Conservation (phyloP, 2,888 invertebrate species). For the Pherbina coryleti region DNA sequence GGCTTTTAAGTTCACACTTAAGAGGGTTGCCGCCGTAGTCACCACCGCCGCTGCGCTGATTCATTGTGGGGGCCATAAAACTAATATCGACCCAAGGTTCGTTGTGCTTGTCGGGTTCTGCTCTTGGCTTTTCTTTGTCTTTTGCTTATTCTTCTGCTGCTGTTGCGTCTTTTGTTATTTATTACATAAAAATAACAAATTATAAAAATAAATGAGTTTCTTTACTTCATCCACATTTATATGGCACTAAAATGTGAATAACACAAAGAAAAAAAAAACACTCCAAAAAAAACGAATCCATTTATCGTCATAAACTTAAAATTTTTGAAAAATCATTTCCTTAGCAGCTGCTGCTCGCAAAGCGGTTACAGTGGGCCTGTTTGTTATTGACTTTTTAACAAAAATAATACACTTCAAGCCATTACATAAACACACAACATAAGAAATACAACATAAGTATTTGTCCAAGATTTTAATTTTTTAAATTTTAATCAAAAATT, state of each 20-base stretch:
- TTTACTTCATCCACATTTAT: conserved; percentile 44
- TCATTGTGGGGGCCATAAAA: conserved; percentile 18
- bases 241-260: conserved; percentile 34
- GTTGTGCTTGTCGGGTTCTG: conserved; percentile 27
- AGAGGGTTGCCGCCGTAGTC: conserved; percentile 1
- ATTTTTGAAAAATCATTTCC: conserved; percentile 66
- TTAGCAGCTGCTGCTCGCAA: conserved; percentile 60
- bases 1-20: conserved; percentile 3
- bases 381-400: not conserved
- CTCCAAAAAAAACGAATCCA: conserved; percentile 57
- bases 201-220: conserved; percentile 53
- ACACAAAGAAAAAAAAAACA: conserved; percentile 22
- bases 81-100: conserved; percentile 32
- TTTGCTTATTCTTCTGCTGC: not conserved
- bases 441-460: no score
- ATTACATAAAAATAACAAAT: conserved; percentile 47
- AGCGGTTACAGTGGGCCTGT: conserved; percentile 49
- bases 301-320: conserved; percentile 67
- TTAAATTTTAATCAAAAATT: no score
- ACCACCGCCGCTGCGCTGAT: not conserved
- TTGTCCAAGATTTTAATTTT: no score
- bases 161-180: conserved; percentile 4
- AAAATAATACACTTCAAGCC: no score
- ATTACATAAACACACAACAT: no score
- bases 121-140: not conserved